Base-by-base conservation (phyloP, 1,140 invertebrate species). In the Drosophila sp. region DNA sequence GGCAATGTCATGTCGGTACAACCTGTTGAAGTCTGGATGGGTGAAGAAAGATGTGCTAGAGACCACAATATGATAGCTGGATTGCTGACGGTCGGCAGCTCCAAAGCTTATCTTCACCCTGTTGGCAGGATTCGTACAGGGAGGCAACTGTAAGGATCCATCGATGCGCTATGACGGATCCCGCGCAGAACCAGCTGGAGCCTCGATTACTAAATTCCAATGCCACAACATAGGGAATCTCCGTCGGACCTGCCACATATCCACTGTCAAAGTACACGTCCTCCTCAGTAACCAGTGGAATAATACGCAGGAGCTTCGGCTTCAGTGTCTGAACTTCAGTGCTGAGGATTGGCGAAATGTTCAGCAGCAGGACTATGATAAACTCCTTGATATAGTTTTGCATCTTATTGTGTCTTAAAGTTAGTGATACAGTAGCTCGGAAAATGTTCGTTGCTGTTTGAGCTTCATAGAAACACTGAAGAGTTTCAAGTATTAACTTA, bases 101-200 rank as follows among this genome's bases (percentile, higher is more conserved):
- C 53, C 38, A 7, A 53, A 65, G 18, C 29, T 59, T 11, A 75
- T 65, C 11, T 27, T 65, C 11, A 65, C 54, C 0, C 16, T 16
- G 5, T 2, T 13, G 1, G 67, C 59, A 0, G 14, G 32, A 36
- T 16, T 58, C 0, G 72, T 72, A 40, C 72, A 75, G 4, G 4
- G 67, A 59, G 2, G 72, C 67, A 13, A 59, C 61, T 7, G 72
- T 75, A 4, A 75, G n/a, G 2, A 75, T 53, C 72, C 72, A 75
- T 0, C 54, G 46, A 18, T 70, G 45, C 3, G 25, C 13, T 0
- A 76, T n/a, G 9, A 72, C 41, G 7, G 40, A 14, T 0, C 69
- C 72, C 0, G 46, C 72, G 34, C 67, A 76, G 29, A 76, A 76
- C 72, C 54, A 76, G 0, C 1, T 8, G 4, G 13, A 8, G 0